Percentiles rank a stretch among this genome's conserved stretches.
Conservation (phyloP, 2,888 invertebrate species). For the Amiota minor region DNA sequence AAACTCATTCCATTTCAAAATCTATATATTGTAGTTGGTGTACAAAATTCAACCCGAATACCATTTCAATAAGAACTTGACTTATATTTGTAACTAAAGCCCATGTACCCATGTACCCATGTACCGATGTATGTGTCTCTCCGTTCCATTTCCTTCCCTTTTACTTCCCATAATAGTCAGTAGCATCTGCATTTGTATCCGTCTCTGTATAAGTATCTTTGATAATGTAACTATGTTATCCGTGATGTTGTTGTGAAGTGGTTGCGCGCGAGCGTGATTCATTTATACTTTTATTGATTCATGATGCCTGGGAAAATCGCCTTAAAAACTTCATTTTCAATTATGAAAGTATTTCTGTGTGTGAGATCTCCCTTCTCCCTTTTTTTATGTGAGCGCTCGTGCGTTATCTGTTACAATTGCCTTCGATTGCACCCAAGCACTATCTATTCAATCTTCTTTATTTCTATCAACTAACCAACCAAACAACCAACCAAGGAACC, state of each 20-base stretch:
- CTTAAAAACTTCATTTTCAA: constrained; percentile 63
- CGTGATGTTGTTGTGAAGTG: constrained; percentile 35
- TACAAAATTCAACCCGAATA: neutral
- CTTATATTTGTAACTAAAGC: constrained; percentile 17
- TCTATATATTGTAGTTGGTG: neutral
- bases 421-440: neutral
- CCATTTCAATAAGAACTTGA: neutral
- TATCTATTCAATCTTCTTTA: no score
- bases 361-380: neutral
- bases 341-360: constrained; percentile 36
- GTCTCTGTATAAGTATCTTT: constrained; percentile 27
- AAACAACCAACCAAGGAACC: no score
- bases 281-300: constrained; percentile 1
- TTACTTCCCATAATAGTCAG: neutral
- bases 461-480: no score
- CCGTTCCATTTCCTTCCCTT: neutral
- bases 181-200: constrained; percentile 1
- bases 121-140: neutral
- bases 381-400: neutral
- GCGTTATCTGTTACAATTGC: neutral
- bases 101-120: neutral
- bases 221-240: constrained; percentile 47
- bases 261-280: constrained; percentile 33
- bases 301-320: constrained; percentile 61
- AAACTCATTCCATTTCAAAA: neutral